These are phyloP conservation scores for Cynoglossus semilaevis DNA, from an alignment of 2,113 vertebrate genomes.

Conservation along the genomic window DNA sequence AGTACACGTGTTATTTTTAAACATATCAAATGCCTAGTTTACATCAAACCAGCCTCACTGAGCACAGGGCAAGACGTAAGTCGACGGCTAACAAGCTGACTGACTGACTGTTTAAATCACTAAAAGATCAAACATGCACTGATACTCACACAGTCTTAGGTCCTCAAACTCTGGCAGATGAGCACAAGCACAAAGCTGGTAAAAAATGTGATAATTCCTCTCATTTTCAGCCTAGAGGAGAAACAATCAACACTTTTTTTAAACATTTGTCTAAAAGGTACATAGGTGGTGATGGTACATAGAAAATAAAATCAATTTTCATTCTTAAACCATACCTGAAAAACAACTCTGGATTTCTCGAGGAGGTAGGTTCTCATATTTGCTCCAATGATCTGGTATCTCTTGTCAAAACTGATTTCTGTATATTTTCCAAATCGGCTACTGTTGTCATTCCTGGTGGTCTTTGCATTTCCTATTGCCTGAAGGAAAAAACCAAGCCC, in stretches of 20 bases:
- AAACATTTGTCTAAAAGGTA: too few species aligned
- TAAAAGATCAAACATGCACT: slow-evolving; percentile 2
- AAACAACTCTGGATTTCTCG: slow-evolving; percentile 97
- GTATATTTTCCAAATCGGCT: slow-evolving; percentile 98
- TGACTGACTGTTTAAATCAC: too few species aligned
- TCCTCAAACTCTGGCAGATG: slow-evolving; percentile 82
- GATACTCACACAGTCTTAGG: slow-evolving; percentile 85
- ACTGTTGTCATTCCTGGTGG: slow-evolving; percentile 96
- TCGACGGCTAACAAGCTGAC: too few species aligned
- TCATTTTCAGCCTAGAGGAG: slow-evolving; percentile 89
- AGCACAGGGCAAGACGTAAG: neutral
- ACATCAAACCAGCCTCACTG: neutral
- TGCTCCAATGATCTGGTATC: slow-evolving; percentile 89
- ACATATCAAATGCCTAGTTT: too few species aligned
- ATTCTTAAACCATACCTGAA: slow-evolving; percentile 78
- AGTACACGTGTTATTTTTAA: too few species aligned
- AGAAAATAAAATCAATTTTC: neutral
- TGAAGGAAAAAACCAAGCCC: slow-evolving; percentile 54
- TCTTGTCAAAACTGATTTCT: slow-evolving; percentile 92
- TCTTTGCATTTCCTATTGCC: slow-evolving; percentile 98
- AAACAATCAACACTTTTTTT: slow-evolving; percentile 13
- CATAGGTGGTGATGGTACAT: too few species aligned
- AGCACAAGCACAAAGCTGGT: slow-evolving; percentile 93
- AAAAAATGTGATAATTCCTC: slow-evolving; percentile 98
- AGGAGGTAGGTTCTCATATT: slow-evolving; percentile 98